Evolutionary conservation across 2,888 invertebrate genomes (phyloP).

Genomic region (Cylloceria caligata): DNA sequence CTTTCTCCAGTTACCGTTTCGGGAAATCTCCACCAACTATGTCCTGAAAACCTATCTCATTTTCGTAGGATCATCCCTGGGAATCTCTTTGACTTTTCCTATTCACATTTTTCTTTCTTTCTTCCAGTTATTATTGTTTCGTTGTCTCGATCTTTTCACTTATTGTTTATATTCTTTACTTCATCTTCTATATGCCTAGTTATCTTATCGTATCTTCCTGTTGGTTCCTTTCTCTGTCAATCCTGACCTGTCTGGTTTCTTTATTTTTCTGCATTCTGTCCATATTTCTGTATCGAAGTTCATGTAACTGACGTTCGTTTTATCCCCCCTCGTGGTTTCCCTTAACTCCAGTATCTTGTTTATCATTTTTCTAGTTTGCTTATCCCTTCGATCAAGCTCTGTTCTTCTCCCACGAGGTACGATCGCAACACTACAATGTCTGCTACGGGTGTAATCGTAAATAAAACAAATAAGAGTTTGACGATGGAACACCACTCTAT

Average conservation of each 20-base stretch:
- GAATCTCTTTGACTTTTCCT: not conserved
- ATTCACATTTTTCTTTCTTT: slow-evolving; percentile 1
- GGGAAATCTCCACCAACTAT: not conserved
- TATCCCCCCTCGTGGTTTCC: slow-evolving; percentile 45
- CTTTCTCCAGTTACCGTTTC: slow-evolving; percentile 20
- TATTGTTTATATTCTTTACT: slow-evolving; percentile 3
- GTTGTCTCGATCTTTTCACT: not conserved
- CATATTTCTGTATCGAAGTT: slow-evolving; percentile 14
- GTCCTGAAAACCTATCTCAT: slow-evolving; percentile 2
- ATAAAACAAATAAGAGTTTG: not conserved
- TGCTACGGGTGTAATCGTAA: slow-evolving; percentile 7
- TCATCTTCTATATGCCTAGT: not conserved
- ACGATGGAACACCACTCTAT: not conserved
- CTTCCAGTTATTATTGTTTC: not conserved
- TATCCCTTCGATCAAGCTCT: slow-evolving; percentile 20
- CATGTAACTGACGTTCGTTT: slow-evolving; percentile 43
- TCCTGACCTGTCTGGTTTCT: slow-evolving; percentile 22
- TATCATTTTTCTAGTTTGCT: slow-evolving; percentile 4
- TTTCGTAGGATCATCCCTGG: not conserved
- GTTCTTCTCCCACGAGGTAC: slow-evolving; percentile 69
- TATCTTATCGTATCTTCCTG: not conserved
- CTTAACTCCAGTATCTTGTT: slow-evolving; percentile 11
- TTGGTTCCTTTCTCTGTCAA: slow-evolving; percentile 40
- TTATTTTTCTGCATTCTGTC: slow-evolving; percentile 15
- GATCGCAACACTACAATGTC: slow-evolving; percentile 59